Percentiles rank a stretch among this genome's conserved stretches.
These are phyloP conservation scores for Molanna angustata DNA, from an alignment of 2,888 invertebrate genomes.

Conservation along the genomic window DNA sequence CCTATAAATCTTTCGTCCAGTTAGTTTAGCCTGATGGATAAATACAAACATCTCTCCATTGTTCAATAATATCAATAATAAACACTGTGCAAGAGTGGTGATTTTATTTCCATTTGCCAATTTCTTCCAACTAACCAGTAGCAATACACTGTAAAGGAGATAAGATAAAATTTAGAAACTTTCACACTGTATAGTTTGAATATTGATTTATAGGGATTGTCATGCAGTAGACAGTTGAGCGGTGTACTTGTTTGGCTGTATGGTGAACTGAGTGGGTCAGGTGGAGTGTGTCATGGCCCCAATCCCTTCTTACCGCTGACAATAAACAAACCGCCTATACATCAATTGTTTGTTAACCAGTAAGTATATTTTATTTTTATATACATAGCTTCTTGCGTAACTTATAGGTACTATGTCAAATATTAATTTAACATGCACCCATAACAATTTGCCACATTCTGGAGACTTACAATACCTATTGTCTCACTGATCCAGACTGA, in stretches of 20 bases:
- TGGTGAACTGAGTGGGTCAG: slow-evolving; percentile 43
- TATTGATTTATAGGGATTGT: slow-evolving; percentile 47
- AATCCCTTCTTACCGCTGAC: slow-evolving; percentile 29
- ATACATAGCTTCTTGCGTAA: not conserved
- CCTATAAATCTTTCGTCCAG: too few species aligned
- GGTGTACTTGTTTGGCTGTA: slow-evolving; percentile 59
- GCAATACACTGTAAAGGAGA: too few species aligned
- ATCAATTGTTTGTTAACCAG: slow-evolving; percentile 24
- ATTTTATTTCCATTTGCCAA: too few species aligned
- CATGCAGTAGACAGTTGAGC: slow-evolving; percentile 60
- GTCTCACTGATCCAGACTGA: too few species aligned
- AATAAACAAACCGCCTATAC: slow-evolving; percentile 13
- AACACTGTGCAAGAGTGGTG: too few species aligned
- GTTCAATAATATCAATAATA: too few species aligned
- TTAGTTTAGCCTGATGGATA: too few species aligned
- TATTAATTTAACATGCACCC: not conserved
- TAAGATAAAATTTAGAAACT: too few species aligned
- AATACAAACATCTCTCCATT: too few species aligned
- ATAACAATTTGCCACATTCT: not conserved
- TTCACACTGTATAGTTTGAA: too few species aligned
- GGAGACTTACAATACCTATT: too few species aligned
- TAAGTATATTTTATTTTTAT: slow-evolving; percentile 18
- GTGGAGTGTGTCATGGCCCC: slow-evolving; percentile 25
- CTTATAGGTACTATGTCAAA: not conserved
- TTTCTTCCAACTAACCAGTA: too few species aligned